A percentile compares a stretch with the other conserved stretches of the same genome.
Conservation (phyloP, 2,113 vertebrate genomes). For the Spilogale gracilis region DNA sequence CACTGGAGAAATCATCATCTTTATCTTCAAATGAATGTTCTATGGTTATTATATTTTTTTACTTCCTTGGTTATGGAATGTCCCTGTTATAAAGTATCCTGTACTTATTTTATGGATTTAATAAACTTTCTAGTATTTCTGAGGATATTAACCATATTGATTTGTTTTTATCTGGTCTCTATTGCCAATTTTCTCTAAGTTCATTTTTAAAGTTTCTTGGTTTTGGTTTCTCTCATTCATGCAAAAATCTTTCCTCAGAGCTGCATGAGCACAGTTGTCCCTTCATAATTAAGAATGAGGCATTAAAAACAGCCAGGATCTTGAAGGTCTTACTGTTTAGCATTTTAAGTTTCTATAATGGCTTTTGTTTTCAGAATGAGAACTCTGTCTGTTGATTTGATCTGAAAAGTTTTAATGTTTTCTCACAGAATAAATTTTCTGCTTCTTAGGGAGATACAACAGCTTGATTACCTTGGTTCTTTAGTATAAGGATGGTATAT, state of each 20-base stretch:
- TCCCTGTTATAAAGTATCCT: background rate
- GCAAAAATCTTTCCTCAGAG: background rate
- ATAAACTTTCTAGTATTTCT: conserved; percentile 14
- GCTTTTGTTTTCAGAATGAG: background rate
- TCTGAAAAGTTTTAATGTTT: background rate
- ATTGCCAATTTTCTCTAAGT: background rate
- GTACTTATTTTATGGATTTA: background rate
- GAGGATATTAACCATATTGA: background rate
- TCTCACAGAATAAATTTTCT: background rate
- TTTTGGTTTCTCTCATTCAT: background rate
- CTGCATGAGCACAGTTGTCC: background rate
- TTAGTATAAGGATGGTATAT: background rate
- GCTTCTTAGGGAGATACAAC: background rate
- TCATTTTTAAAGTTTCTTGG: background rate
- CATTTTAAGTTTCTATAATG: background rate
- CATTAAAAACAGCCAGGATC: background rate
- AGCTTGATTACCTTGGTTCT: background rate
- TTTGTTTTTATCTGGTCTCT: background rate
- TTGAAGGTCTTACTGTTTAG: background rate
- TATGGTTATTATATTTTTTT: background rate
- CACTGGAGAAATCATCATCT: background rate
- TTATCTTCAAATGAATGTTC: background rate
- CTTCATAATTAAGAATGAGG: background rate
- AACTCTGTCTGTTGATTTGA: background rate
- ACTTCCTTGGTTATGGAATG: background rate